Conservation (phyloP, 2,888 invertebrate species). For the Drosophila seclusa region DNA sequence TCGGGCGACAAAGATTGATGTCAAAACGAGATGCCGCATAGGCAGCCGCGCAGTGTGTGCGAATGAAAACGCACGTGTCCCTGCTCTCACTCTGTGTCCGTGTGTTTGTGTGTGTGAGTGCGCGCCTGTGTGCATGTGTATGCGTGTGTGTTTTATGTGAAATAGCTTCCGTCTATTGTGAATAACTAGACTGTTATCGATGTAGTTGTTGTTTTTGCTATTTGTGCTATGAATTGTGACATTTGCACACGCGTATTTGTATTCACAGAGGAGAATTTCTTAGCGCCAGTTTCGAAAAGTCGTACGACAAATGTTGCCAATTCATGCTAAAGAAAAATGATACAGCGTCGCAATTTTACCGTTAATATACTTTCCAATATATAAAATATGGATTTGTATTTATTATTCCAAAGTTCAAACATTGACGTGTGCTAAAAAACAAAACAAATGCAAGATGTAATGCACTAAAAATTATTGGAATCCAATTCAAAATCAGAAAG, state of each 20-base stretch:
- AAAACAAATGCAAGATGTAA: background rate
- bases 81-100: conserved; percentile 33
- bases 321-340: conserved; percentile 46
- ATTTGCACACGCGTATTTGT: conserved; percentile 58
- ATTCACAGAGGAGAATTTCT: conserved; percentile 19
- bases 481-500: background rate
- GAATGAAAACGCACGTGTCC: conserved; percentile 77
- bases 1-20: conserved; percentile 77
- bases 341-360: conserved; percentile 19
- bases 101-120: conserved; percentile 12
- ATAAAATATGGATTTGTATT: conserved; percentile 8
- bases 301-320: conserved; percentile 40
- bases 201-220: conserved; percentile 32
- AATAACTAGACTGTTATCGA: conserved; percentile 69
- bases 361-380: background rate
- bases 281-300: conserved; percentile 38
- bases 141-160: conserved; percentile 36
- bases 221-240: conserved; percentile 67
- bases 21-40: conserved; percentile 65
- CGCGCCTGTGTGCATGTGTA: conserved; percentile 1
- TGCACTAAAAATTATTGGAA: background rate
- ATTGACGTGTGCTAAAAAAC: background rate
- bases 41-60: conserved; percentile 47
- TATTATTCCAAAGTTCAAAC: background rate
- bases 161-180: conserved; percentile 79